Evolutionary conservation across 1,140 invertebrate genomes (phyloP).

Genomic region (Rhyacophila brunnea): DNA sequence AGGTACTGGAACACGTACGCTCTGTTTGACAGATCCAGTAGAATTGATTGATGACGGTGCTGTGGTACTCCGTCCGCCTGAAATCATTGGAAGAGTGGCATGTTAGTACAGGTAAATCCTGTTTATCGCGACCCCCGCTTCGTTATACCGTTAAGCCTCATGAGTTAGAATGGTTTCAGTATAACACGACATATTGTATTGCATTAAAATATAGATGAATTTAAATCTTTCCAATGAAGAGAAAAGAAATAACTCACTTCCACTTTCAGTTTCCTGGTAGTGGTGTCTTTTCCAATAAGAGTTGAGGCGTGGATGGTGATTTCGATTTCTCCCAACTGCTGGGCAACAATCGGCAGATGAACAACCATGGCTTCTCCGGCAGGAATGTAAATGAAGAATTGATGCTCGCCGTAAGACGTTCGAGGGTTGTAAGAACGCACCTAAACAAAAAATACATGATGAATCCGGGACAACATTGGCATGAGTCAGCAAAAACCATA

Average conservation of each 20-base stretch:
- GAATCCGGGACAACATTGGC: too few relatives aligned
- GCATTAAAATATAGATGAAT: too few relatives aligned
- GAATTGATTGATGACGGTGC: conserved; percentile 85
- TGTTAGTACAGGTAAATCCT: too few relatives aligned
- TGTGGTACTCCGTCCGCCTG: conserved; percentile 91
- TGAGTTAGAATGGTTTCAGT: too few relatives aligned
- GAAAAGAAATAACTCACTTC: too few relatives aligned
- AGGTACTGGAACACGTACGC: conserved; percentile 92
- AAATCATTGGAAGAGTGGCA: too few relatives aligned
- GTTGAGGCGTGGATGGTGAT: conserved; percentile 83
- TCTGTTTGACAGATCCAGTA: conserved; percentile 88
- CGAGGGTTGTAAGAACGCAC: conserved; percentile 79
- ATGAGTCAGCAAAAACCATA: too few relatives aligned
- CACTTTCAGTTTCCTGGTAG: conserved; percentile 71
- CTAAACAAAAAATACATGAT: conserved; percentile 36
- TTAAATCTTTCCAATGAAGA: too few relatives aligned
- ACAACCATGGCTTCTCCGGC: conserved; percentile 78
- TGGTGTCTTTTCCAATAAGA: conserved; percentile 77
- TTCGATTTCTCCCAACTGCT: conserved; percentile 73
- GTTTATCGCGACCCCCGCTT: too few relatives aligned
- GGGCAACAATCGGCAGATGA: conserved; percentile 88
- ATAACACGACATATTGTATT: too few relatives aligned
- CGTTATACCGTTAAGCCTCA: too few relatives aligned
- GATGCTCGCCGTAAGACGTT: conserved; percentile 88
- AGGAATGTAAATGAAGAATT: conserved; percentile 87